A percentile compares a stretch with the other conserved stretches of the same genome.
Conservation (phyloP, 2,797 vertebrate species). For the Hippocampus kuda region DNA sequence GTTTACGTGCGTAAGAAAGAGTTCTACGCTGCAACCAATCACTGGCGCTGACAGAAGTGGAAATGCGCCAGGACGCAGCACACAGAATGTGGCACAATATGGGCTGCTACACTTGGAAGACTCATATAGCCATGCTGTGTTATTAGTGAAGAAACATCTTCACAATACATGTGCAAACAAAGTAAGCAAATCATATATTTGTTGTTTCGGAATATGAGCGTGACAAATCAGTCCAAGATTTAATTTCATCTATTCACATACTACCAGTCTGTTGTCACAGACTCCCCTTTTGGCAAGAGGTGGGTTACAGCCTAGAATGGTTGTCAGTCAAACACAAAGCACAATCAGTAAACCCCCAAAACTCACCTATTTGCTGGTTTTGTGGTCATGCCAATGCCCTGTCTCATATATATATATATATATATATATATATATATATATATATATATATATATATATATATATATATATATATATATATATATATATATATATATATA, state of each 20-base stretch:
- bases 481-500: no score
- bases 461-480: no score
- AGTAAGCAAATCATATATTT: not conserved
- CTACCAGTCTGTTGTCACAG: not conserved
- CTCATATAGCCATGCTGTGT: not conserved
- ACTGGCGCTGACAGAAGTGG: constrained; percentile 35
- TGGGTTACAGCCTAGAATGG: no score
- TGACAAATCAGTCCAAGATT: not conserved
- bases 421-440: no score
- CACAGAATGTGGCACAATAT: constrained; percentile 32
- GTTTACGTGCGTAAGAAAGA: constrained; percentile 23
- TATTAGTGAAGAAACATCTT: not conserved
- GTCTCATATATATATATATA: no score
- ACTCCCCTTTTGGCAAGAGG: no score
- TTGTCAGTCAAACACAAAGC: no score
- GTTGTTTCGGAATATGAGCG: not conserved
- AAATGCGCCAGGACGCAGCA: constrained; percentile 33
- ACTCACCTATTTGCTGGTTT: no score
- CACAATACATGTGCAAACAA: not conserved
- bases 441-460: no score
- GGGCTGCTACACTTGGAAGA: constrained; percentile 1
- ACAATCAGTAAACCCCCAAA: no score
- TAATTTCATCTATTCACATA: not conserved
- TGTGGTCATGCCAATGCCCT: no score
- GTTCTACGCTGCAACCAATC: constrained; percentile 11